phyloP scores from a whole-genome alignment of 2,888 invertebrate species.

The Cephus sareptanus region DNA sequence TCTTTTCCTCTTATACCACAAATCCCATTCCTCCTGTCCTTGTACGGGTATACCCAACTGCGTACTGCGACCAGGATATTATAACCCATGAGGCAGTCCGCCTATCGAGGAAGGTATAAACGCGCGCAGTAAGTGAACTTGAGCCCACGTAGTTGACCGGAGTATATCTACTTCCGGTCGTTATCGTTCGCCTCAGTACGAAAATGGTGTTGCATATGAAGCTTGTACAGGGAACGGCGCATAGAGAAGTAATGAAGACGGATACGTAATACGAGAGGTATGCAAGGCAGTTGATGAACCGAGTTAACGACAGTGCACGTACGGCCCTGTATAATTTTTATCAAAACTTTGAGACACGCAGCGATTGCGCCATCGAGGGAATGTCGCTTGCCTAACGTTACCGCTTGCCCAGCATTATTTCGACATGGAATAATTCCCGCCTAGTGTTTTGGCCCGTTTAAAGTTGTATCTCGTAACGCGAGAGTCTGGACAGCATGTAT shows the following conservation, averaged over 20 bases:
- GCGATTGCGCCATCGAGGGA: not conserved
- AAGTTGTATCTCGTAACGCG: not conserved
- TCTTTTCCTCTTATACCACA: not conserved
- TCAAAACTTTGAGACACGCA: not conserved
- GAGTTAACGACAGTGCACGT: too few species aligned
- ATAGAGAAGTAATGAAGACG: not conserved
- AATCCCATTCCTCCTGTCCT: not conserved
- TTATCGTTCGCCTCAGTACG: not conserved
- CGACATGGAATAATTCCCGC: conserved; percentile 3
- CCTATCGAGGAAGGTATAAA: not conserved
- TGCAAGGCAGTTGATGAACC: not conserved
- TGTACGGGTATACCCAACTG: not conserved
- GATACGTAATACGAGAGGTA: not conserved
- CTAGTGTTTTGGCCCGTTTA: not conserved
- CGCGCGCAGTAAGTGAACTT: not conserved
- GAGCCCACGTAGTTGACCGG: not conserved
- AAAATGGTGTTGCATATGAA: not conserved
- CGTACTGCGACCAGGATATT: not conserved
- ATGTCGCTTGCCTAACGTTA: not conserved
- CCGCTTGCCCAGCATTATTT: not conserved
- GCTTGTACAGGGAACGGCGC: not conserved
- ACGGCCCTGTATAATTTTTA: not conserved
- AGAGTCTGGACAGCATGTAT: not conserved
- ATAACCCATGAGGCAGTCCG: not conserved
- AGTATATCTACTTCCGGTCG: not conserved